Conservation (phyloP, 2,113 vertebrate genomes). For the Macquaria ambigua region DNA sequence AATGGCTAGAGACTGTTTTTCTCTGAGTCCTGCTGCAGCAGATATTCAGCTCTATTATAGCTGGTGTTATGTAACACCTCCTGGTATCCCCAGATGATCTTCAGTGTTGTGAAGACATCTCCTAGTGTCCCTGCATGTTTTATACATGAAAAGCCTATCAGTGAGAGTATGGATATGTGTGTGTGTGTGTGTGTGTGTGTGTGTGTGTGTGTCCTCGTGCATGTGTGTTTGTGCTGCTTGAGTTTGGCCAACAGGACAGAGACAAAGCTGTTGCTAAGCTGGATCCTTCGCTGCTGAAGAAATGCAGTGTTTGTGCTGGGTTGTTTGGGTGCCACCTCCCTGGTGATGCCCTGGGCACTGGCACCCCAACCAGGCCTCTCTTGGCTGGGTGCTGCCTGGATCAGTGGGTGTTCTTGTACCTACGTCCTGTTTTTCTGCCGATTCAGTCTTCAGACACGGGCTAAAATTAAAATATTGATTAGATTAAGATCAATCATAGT, state of each 20-base stretch:
- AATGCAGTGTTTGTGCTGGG: conserved; percentile 87
- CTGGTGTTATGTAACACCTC: conserved; percentile 80
- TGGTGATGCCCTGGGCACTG: conserved; percentile 65
- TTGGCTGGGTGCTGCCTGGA: conserved; percentile 54
- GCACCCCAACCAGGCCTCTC: conserved; percentile 62
- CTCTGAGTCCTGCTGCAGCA: conserved; percentile 41
- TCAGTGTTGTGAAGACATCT: conserved; percentile 57
- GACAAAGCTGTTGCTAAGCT: conserved; percentile 99
- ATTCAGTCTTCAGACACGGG: neutral
- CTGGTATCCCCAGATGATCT: conserved; percentile 83
- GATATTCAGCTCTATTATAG: conserved; percentile 61
- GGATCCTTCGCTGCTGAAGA: conserved; percentile 84
- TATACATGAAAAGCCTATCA: conserved; percentile 86
- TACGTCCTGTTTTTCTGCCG: conserved; percentile 4
- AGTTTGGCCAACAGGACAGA: conserved; percentile 70
- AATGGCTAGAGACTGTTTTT: neutral
- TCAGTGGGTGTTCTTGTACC: conserved; percentile 2
- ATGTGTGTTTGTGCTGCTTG: conserved; percentile 78
- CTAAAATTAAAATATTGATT: neutral
- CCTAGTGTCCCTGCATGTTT: conserved; percentile 82
- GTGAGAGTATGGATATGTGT: conserved; percentile 40
- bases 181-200: conserved; percentile 33
- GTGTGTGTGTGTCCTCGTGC: conserved; percentile 29
- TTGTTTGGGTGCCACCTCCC: conserved; percentile 76
- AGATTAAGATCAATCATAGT: neutral